Evolutionary conservation across 2,888 invertebrate species (phyloP).

Genomic region (Melinaea marsaeus): DNA sequence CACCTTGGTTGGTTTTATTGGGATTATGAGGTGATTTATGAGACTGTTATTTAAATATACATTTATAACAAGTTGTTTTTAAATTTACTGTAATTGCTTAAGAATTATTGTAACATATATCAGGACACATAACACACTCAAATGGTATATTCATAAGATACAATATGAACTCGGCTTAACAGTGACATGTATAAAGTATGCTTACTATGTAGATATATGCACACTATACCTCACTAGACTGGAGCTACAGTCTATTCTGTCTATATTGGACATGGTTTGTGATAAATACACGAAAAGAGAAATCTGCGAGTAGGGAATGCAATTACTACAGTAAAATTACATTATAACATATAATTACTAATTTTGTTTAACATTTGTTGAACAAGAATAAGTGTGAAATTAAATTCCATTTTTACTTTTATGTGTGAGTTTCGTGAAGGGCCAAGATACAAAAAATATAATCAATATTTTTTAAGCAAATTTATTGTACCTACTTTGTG

Average conservation of each 20-base stretch:
- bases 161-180: conserved; percentile 55
- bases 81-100: no score
- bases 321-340: background rate
- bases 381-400: no score
- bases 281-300: conserved; percentile 32
- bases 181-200: conserved; percentile 64
- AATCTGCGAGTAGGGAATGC: background rate
- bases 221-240: conserved; percentile 56
- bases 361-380: no score
- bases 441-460: no score
- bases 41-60: background rate
- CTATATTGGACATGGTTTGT: conserved; percentile 57
- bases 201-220: conserved; percentile 50
- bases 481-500: no score
- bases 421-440: no score
- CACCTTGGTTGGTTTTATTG: background rate
- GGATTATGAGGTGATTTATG: background rate
- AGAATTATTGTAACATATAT: no score
- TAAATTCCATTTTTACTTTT: no score
- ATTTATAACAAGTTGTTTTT: no score
- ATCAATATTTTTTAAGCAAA: no score
- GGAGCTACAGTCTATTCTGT: conserved; percentile 40
- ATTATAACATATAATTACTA: background rate
- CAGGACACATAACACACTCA: background rate
- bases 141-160: conserved; percentile 6